Base-by-base conservation (phyloP, 2,113 vertebrate species). In the Apeltes quadracus region DNA sequence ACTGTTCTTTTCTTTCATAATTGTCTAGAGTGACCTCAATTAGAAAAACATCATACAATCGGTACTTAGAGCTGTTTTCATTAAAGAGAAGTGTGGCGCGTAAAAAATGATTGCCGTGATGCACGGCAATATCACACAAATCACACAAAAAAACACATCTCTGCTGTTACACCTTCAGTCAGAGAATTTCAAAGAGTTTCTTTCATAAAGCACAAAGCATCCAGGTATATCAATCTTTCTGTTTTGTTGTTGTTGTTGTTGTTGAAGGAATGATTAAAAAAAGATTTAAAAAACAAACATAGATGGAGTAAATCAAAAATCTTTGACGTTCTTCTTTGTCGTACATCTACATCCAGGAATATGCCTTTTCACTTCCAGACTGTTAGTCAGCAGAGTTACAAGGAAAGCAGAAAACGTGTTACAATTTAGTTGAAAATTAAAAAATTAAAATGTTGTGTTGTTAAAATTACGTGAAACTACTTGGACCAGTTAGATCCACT, bases 271-370 rank as follows among this genome's bases (percentile, higher is more conserved):
- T 88, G 84, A 91, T 92, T 89, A 92, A 92, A 91, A 89, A 80
- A 81, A 59, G 14, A 22, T 2, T 78, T 32, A 50, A 64, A 62
- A 77, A 74, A 81, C 75, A 75, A 72, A 73, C 58, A 59, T n/a
- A 11, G 39, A 16, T 58, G 25, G 10, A 68, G 46, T 22, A 85
- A 80, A 76, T 69, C 27, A 73, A 77, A 82, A 89, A 85, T 67
- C 67, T 73, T 68, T 59, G 59, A 85, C 72, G 68, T 76, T 55
- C 27, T 51, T 87, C 87, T 87, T 87, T 78, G 36, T 83, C 85
- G 90, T 88, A 90, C 81, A 65, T 90, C 85, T 82, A 90, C 91
- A 72, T 91, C 87, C 83, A 90, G 91, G 91, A 90, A 82, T 88
- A 88, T 79, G 89, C 80, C 63, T 83, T 82, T 86, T 82, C 61